Evolutionary conservation across 2,113 vertebrate species (phyloP), one percentile per base, ranked within the genome.

Genomic region (Candoia aspera): DNA sequence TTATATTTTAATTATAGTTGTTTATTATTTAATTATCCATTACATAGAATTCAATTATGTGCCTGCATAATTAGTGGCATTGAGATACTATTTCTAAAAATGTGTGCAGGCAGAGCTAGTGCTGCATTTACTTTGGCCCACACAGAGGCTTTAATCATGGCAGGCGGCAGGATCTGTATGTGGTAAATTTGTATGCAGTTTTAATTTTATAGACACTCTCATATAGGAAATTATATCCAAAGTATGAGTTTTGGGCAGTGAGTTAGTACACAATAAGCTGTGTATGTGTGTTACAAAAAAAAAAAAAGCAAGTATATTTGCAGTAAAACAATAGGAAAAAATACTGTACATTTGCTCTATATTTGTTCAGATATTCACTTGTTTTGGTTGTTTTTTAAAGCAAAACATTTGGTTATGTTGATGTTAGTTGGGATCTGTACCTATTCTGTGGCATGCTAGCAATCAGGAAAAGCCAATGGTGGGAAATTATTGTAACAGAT

Each of bases 21-120:
- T 84, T 60, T 29, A 85, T 33, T n/a, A 33, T 58, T 60, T 62
- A 60, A 85, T 62, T 62, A 62, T 53, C 84, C n/a, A 55, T 87
- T 79, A 57, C 24, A 57, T 58, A 57, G 26, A 87, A 54, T 91
- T 87, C 73, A 91, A 91, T 91, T 91, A 91, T 19, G 62, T 79
- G 2, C 54, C 62, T 9, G 73, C 42, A 59, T 3, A 13, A n/a
- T n/a, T 84, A 21, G 2, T 87, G 53, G 33, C 23, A 57, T 55
- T 73, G 85, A 33, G 53, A 46, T 24, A 79, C 73, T 33, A 10
- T 8, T 8, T 87, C 37, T 26, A 37, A n/a, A 91, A 73, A 73
- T 58, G 46, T 49, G 33, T 53, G 84, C 46, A 73, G 73, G 55
- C 85, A 87, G n/a, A 73, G 49, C 60, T 12, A 86, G 24, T 64